phyloP scores from a whole-genome alignment of 2,797 vertebrate genomes.

The Rhodeus uyekii region DNA sequence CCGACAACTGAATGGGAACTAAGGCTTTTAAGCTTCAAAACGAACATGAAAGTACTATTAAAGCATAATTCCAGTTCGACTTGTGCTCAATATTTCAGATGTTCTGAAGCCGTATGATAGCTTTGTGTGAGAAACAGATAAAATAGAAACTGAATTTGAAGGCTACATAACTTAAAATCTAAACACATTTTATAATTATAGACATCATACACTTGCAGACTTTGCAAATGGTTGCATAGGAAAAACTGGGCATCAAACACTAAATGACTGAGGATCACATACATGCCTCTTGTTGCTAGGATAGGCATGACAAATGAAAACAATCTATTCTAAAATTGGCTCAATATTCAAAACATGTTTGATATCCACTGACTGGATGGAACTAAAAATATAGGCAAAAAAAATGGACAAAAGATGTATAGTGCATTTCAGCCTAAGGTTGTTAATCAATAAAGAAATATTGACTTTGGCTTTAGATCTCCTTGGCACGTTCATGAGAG shows the following conservation, averaged over 20 bases:
- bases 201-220: not conserved
- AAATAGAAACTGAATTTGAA: not conserved
- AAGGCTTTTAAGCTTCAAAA: not conserved
- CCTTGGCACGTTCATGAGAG: not conserved
- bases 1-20: not conserved
- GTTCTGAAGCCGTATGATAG: not conserved
- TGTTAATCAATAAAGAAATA: not conserved
- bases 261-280: not conserved
- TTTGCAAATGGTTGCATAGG: not conserved
- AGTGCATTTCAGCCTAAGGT: not conserved
- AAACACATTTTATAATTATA: not conserved
- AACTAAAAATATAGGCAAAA: not conserved
- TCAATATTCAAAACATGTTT: not conserved
- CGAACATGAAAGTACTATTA: not conserved
- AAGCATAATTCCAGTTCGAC: not conserved
- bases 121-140: slow-evolving; percentile 1
- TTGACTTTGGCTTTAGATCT: not conserved
- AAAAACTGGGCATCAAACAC: not conserved
- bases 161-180: not conserved
- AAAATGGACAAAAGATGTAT: not conserved
- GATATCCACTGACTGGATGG: not conserved
- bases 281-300: not conserved
- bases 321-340: not conserved
- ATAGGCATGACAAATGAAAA: not conserved
- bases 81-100: not conserved